Conservation (phyloP, 2,113 vertebrate species). For the Neomonachus schauinslandi region DNA sequence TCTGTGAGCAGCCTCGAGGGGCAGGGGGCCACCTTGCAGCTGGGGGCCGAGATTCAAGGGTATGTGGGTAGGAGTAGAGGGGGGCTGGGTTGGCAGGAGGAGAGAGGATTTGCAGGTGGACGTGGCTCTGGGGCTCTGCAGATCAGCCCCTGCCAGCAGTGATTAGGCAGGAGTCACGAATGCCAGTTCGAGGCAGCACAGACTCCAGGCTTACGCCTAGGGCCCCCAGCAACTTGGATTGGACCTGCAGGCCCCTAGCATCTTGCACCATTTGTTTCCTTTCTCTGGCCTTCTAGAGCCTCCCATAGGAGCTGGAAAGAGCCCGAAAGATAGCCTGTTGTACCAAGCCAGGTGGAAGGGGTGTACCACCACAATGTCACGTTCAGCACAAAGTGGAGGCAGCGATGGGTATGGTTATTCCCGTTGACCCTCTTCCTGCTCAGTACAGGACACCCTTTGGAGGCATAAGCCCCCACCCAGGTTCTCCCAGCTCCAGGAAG, state of each 20-base stretch:
- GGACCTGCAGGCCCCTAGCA: background rate
- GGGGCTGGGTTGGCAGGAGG: background rate
- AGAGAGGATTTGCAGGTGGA: background rate
- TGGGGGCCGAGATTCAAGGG: background rate
- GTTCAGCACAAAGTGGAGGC: background rate
- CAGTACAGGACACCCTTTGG: too few species aligned
- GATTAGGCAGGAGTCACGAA: background rate
- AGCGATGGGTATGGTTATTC: background rate
- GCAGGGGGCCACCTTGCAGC: background rate
- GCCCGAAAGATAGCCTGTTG: background rate
- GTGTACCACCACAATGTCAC: fast-evolving
- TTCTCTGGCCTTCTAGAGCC: background rate
- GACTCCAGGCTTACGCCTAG: background rate
- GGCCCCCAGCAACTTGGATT: background rate
- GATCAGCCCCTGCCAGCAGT: background rate
- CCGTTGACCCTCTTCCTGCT: background rate
- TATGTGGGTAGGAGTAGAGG: too few species aligned
- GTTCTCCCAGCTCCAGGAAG: background rate
- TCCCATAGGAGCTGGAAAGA: background rate
- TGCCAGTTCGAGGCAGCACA: background rate
- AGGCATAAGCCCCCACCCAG: background rate
- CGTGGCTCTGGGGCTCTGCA: background rate
- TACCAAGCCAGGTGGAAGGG: background rate
- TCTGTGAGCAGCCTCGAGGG: background rate
- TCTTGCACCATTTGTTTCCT: background rate